Conservation (phyloP, 2,113 vertebrate genomes). For the rabbit (Oryctolagus cuniculus) region mOryCun1.1 NC_091449.1:66633501-66634000, state of each 20-base stretch:
- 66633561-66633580: accelerated
- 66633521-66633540: neutral
- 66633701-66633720: neutral
- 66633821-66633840: neutral
- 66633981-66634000: neutral
- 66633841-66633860: accelerated
- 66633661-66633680: neutral
- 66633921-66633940: neutral
- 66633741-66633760: neutral
- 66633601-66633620: no score
- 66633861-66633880: neutral
- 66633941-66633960: neutral
- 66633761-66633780: neutral
- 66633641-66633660: no score
- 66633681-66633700: accelerated
- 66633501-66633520: no score
- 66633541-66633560: no score
- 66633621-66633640: neutral
- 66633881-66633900: neutral
- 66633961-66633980: neutral
- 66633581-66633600: neutral
- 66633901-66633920: neutral
- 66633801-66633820: accelerated
- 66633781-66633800: neutral
- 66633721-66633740: neutral